A percentile compares a stretch with the other conserved stretches of the same genome.
Evolutionary conservation across 2,113 vertebrate species (phyloP).

Genomic region (Caretta caretta): DNA sequence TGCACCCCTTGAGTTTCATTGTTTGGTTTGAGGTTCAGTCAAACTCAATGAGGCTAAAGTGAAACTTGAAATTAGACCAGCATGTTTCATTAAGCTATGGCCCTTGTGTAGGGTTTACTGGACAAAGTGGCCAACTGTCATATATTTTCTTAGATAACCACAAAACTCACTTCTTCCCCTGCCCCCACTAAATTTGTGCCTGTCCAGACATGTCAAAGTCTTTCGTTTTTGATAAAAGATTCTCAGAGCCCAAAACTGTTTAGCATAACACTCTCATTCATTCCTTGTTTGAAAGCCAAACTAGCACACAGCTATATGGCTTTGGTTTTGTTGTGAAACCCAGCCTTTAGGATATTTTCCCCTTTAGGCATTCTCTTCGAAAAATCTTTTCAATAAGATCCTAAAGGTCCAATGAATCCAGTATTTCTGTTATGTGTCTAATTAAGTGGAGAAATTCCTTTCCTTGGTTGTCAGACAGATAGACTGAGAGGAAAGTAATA

Average conservation of each 20-base stretch:
- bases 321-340: not conserved
- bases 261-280: not conserved
- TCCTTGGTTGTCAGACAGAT: not conserved
- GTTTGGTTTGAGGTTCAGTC: not conserved
- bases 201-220: not conserved
- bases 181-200: not conserved
- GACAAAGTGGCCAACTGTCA: not conserved
- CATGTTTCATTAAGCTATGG: not conserved
- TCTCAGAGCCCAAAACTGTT: not conserved
- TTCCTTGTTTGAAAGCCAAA: not conserved
- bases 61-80: not conserved
- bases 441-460: not conserved
- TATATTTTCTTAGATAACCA: not conserved
- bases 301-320: not conserved
- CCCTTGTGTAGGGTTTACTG: not conserved
- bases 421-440: not conserved
- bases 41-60: not conserved
- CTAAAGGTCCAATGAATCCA: not conserved
- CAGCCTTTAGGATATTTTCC: not conserved
- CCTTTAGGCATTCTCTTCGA: not conserved
- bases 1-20: not conserved
- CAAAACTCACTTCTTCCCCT: fast-evolving
- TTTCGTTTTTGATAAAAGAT: not conserved
- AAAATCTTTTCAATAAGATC: not conserved
- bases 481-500: not conserved